phyloP scores from a whole-genome alignment of 2,888 invertebrate species.

The Ophioninae sp. region DNA sequence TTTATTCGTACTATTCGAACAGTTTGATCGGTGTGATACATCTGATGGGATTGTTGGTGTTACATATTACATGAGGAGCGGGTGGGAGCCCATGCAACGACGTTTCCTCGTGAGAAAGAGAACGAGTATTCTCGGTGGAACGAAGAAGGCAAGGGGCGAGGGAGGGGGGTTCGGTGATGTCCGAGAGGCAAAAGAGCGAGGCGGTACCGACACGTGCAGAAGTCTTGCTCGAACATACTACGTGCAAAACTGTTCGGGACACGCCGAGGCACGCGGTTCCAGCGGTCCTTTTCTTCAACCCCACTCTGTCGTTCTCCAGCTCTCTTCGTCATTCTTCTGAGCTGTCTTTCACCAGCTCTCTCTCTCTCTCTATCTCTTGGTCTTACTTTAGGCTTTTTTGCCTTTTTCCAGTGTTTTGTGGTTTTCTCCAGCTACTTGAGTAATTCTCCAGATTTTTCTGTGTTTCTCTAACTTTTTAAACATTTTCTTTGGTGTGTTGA shows the following conservation, averaged over 20 bases:
- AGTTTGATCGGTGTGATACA: conserved; percentile 60
- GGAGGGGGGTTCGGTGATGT: neutral
- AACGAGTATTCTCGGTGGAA: neutral
- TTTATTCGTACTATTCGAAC: conserved; percentile 48
- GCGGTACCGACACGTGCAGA: conserved; percentile 59
- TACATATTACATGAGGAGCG: conserved; percentile 62
- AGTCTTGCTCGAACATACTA: conserved; percentile 44
- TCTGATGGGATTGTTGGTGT: conserved; percentile 62
- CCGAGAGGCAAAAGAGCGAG: conserved; percentile 30
- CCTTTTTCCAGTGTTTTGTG: no score
- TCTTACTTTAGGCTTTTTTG: no score
- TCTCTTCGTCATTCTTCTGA: neutral
- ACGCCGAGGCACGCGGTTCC: conserved; percentile 60
- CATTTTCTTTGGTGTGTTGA: no score
- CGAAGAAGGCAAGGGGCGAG: neutral
- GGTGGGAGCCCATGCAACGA: neutral
- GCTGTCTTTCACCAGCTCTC: no score
- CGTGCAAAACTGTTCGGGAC: conserved; percentile 61
- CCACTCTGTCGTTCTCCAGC: neutral
- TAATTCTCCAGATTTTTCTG: no score
- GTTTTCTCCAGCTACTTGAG: no score
- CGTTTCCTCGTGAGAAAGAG: conserved; percentile 1
- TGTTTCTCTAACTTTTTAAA: no score
- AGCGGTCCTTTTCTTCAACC: conserved; percentile 27
- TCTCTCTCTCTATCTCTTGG: conserved; percentile 11